These are phyloP conservation scores for Podocnemis expansa DNA, from an alignment of 2,113 vertebrate genomes.

Conservation along the genomic window DNA sequence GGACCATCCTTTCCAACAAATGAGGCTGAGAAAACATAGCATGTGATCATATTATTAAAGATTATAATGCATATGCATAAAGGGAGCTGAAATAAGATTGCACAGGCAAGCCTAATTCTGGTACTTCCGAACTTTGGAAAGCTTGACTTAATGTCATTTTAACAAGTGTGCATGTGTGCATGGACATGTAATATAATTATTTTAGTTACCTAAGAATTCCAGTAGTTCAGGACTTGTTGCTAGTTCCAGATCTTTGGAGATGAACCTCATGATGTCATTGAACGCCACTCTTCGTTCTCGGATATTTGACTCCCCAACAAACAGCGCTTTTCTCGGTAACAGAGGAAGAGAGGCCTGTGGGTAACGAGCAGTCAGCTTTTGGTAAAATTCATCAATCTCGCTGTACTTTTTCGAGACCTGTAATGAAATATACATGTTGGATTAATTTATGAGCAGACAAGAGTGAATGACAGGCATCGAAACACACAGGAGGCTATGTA, in stretches of 20 bases:
- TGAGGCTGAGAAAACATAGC: not conserved
- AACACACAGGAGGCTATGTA: not conserved
- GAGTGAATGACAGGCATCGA: not conserved
- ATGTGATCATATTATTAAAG: not conserved
- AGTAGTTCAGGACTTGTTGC: conserved; percentile 81
- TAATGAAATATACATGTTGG: conserved; percentile 5
- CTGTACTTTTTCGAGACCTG: conserved; percentile 91
- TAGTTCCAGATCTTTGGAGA: conserved; percentile 79
- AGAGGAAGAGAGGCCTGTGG: conserved; percentile 75
- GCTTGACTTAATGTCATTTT: not conserved
- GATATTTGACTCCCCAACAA: conserved; percentile 87
- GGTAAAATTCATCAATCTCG: conserved; percentile 86
- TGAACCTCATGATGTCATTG: conserved; percentile 81
- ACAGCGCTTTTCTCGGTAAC: conserved; percentile 85
- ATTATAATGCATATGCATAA: not conserved
- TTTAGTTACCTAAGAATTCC: conserved; percentile 84
- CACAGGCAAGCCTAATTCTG: not conserved
- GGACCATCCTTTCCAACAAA: not conserved
- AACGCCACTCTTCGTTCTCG: conserved; percentile 81
- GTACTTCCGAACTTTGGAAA: not conserved
- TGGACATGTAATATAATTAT: not conserved
- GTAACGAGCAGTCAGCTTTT: conserved; percentile 74
- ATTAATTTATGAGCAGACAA: not conserved
- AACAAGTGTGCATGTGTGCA: not conserved
- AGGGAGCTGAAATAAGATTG: not conserved